phyloP scores from a whole-genome alignment of 2,797 vertebrate species.

The Myotis vivesi region DNA sequence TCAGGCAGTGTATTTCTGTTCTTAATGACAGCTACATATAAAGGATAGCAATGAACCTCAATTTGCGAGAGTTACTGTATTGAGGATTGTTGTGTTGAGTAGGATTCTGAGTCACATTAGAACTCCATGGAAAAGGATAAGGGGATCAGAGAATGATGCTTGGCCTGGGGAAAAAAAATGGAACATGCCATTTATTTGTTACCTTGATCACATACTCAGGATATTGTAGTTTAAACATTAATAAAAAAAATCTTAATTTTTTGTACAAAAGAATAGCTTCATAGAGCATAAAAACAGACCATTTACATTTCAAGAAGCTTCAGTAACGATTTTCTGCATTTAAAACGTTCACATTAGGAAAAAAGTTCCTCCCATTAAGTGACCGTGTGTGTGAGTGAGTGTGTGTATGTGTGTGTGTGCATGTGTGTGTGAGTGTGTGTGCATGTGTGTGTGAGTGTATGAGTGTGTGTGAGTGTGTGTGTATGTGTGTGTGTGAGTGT shows the following conservation, averaged over 20 bases:
- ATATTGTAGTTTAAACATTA: neutral
- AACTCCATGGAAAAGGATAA: neutral
- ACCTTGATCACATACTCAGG: neutral
- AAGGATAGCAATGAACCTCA: neutral
- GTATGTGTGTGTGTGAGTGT: neutral
- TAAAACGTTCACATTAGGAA: neutral
- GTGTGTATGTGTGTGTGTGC: no score
- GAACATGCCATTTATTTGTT: neutral
- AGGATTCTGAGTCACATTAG: neutral
- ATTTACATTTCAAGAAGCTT: neutral
- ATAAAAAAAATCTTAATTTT: neutral
- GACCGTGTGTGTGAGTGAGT: neutral
- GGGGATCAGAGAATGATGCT: neutral
- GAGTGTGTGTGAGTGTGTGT: neutral
- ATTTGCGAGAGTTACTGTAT: neutral
- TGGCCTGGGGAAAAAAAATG: neutral
- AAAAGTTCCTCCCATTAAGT: neutral
- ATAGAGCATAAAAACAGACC: neutral
- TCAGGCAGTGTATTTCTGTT: neutral
- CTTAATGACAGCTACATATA: neutral
- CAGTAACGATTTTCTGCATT: neutral
- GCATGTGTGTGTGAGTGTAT: neutral
- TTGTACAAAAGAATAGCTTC: neutral
- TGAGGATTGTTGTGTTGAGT: neutral
- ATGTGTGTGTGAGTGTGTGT: neutral